Evolutionary conservation across 2,888 invertebrate genomes (phyloP), one percentile per base, ranked within the genome.

Genomic region (Scotopteryx bipunctaria): DNA sequence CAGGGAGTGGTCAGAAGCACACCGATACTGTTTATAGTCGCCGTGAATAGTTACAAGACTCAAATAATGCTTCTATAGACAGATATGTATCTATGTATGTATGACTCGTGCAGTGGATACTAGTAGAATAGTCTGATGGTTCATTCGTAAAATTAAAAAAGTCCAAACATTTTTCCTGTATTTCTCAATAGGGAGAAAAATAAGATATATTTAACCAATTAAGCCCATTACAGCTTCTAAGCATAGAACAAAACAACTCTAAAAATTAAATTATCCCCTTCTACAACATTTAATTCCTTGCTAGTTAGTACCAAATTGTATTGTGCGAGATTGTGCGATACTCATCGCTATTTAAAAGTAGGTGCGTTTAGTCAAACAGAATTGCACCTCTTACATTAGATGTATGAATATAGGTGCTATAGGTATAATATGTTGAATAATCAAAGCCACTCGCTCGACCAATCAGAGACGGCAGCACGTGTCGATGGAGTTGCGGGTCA

Each of bases 381-480:
- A 11, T 38, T 19, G 9, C 15, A 38, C 9, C n/a, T n/a, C n/a
- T 15, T 31, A 42, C 21, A 31, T 33, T 16, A 16, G 23, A 25
- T 33, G 3, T 36, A 45, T 27, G 2, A 19, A 21, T 13, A n/a
- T n/a, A n/a, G n/a, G 40, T 41, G 19, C 14, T 48, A 41, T 41
- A 35, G 32, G n/a, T 40, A 41, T 17, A 19, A 33, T 45, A 45
- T 41, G 36, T 23, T 41, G 49, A 46, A 54, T 53, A 33, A 17
- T 46, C 29, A 41, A 45, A 55, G 79, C n/a, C n/a, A n/a, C n/a
- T 74, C 71, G 71, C 70, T 72, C 64, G 66, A 71, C 84, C 86
- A 87, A 88, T 87, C 79, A 84, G 79, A 79, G 63, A 59, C 69
- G 72, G 76, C 75, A 80, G 84, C 88, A 85, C 87, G 87, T 81